Percentiles rank a stretch among this genome's conserved stretches.
These are phyloP conservation scores for cattle (Bos taurus) DNA, from an alignment of 2,113 vertebrate genomes.

Conservation along the genomic window ARS-UCD2.0 NW_020192292.1:3934001-3934500, in stretches of 20 bases:
- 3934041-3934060: conserved; percentile 25
- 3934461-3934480: not conserved
- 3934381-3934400: conserved; percentile 19
- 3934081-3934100: conserved; percentile 65
- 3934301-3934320: conserved; percentile 28
- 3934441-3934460: conserved; percentile 23
- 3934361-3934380: not conserved
- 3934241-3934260: not conserved
- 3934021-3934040: conserved; percentile 54
- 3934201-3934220: conserved; percentile 57
- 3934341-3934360: not conserved
- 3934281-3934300: conserved; percentile 37
- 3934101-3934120: conserved; percentile 62
- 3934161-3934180: conserved; percentile 61
- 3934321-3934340: conserved; percentile 44
- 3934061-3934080: conserved; percentile 57
- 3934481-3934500: conserved; percentile 13
- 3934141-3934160: conserved; percentile 69
- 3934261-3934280: conserved; percentile 24
- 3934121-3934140: conserved; percentile 61
- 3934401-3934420: conserved; percentile 42
- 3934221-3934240: conserved; percentile 41
- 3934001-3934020: conserved; percentile 36
- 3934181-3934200: conserved; percentile 58
- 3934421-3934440: conserved; percentile 19